Evolutionary conservation across 2,797 vertebrate species (phyloP), one percentile per base, ranked within the genome.

Genomic region (Enteromius thamalakanensis): DNA sequence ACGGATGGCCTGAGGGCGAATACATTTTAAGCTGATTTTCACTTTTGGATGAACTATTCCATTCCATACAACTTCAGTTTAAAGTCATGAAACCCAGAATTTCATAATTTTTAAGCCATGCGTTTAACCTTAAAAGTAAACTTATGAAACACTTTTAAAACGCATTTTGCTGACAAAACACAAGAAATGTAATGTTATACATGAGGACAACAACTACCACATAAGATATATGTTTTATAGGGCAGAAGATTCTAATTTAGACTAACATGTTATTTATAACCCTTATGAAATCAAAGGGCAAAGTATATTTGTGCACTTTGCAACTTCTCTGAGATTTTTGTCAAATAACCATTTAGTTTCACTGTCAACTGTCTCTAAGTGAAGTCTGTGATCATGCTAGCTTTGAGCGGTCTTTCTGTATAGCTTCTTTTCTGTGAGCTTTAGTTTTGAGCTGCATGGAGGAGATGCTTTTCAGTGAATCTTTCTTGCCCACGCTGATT

Each of bases 371-470:
- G 60, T 72, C 40, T 47, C 49, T 34, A n/a, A 37, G 19, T 37
- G 12, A n/a, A 55, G 19, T 68, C 1, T 19, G 29, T 21, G 12
- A 21, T 81, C 60, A 67, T 67, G 82, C 17, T 3, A 19, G 19
- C 68, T 80, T 26, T 69, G 86, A 87, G 75, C 88, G 94, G 74
- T 87, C 91, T 89, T 83, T 94, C 86, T 92, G 92, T 79, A 90
- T 89, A 67, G 88, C 85, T 1, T 92, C 91, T 69, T 93, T 94
- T 80, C 90, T 94, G 87, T 95, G 96, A 76, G 95, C 90, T 81
- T 95, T 95, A 37, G 96, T 92, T 90, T 95, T 95, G 11, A 95
- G 91, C 80, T 94, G 96, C 88, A 97, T 68, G 0, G 95, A 94
- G 0, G 97, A 97, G 14, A 92, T 69, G 29, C 94, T 94, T 93